Evolutionary conservation across 2,113 vertebrate genomes (phyloP).

Genomic region (Crotalus helleri): DNA sequence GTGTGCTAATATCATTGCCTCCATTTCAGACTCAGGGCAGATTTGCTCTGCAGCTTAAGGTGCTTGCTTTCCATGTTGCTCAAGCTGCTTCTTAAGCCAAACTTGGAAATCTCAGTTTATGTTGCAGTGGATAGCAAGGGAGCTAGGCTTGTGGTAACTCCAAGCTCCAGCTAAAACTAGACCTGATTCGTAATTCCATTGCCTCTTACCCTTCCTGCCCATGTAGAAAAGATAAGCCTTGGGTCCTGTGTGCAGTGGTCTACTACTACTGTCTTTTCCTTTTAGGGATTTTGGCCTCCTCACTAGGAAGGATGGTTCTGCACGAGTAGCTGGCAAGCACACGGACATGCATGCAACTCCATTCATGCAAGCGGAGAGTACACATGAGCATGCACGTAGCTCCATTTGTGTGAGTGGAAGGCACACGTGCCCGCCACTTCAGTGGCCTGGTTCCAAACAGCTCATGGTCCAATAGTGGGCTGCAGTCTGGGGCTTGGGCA

Average conservation of each 20-base stretch:
- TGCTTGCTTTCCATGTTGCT: background rate
- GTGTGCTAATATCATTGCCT: background rate
- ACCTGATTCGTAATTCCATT: background rate
- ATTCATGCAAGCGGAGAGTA: no score
- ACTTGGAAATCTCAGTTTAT: background rate
- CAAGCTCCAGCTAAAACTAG: background rate
- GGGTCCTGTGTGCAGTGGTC: background rate
- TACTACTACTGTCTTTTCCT: background rate
- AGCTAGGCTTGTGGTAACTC: background rate
- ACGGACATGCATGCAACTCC: no score
- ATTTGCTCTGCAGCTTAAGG: background rate
- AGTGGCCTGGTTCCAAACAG: background rate
- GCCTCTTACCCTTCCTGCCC: background rate
- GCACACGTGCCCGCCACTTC: background rate
- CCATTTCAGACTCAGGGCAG: background rate
- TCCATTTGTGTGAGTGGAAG: background rate
- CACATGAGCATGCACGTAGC: background rate
- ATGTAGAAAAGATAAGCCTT: background rate
- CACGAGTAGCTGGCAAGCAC: background rate
- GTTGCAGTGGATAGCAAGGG: background rate
- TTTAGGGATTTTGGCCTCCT: background rate
- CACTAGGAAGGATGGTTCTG: background rate
- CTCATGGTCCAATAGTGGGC: background rate
- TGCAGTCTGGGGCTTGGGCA: background rate
- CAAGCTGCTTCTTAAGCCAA: background rate